These are phyloP conservation scores for Accipiter virgatus DNA, from an alignment of 2,113 vertebrate genomes.

Conservation along the genomic window DNA sequence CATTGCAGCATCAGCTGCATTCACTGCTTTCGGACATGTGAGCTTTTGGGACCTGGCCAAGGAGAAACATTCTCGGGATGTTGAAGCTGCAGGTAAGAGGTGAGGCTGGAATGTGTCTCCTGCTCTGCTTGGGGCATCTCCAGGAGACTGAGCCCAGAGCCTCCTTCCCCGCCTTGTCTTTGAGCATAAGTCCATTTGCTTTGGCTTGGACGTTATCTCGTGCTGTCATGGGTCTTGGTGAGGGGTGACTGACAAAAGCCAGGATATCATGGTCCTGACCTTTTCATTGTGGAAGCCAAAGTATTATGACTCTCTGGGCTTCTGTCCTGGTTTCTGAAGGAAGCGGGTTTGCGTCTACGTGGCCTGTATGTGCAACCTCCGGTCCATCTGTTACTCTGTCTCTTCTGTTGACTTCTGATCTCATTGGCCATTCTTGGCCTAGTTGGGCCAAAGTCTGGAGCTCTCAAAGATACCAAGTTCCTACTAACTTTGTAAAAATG, in stretches of 20 bases:
- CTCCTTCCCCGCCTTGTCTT: not conserved
- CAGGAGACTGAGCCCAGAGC: not conserved
- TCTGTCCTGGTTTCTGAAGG: not conserved
- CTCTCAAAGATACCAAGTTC: not conserved
- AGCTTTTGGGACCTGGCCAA: not conserved
- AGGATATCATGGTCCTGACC: not conserved
- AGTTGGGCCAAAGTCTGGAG: not conserved
- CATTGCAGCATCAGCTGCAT: not conserved
- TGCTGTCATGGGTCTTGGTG: not conserved
- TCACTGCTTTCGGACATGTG: not conserved
- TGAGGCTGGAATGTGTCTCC: not conserved
- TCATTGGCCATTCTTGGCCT: not conserved
- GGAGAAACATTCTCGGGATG: not conserved
- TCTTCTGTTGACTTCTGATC: not conserved
- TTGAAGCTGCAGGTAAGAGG: conserved; percentile 22
- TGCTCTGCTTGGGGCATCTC: not conserved
- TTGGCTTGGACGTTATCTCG: not conserved
- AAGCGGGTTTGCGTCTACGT: accelerated
- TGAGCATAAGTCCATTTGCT: not conserved
- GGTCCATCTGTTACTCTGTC: not conserved
- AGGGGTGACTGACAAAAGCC: not conserved
- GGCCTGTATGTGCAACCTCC: not conserved
- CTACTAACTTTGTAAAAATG: not conserved
- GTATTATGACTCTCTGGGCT: not conserved
- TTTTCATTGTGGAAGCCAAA: not conserved